These are phyloP conservation scores for Pipra filicauda DNA, from an alignment of 2,113 vertebrate genomes.

Conservation along the genomic window DNA sequence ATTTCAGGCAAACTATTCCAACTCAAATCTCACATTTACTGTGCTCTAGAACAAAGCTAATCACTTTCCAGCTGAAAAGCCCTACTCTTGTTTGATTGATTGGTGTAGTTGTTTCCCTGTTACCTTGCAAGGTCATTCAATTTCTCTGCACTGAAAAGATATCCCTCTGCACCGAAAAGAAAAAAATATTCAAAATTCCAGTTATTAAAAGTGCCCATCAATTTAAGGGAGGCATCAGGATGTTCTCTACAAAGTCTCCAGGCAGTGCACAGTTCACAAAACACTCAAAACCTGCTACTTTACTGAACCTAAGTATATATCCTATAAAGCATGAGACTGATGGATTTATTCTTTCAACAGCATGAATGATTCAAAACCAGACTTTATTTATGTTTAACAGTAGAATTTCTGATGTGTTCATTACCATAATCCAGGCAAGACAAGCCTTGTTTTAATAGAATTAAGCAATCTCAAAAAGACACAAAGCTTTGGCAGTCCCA, in stretches of 20 bases:
- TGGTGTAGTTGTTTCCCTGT: neutral
- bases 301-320: neutral
- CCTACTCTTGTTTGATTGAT: neutral
- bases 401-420: neutral
- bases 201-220: neutral
- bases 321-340: neutral
- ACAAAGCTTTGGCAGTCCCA: neutral
- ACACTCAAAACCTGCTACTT: neutral
- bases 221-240: neutral
- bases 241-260: neutral
- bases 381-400: neutral
- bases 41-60: neutral
- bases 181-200: neutral
- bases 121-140: neutral
- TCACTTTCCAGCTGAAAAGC: neutral
- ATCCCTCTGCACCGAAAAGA: neutral
- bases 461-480: conserved; percentile 19
- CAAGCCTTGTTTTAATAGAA: neutral
- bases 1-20: neutral
- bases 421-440: conserved; percentile 10
- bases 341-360: neutral
- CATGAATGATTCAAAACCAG: neutral
- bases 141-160: neutral
- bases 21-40: neutral
- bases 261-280: neutral